Evolutionary conservation across 2,888 invertebrate genomes (phyloP).

Genomic region (Lasioglossum leucozonium): DNA sequence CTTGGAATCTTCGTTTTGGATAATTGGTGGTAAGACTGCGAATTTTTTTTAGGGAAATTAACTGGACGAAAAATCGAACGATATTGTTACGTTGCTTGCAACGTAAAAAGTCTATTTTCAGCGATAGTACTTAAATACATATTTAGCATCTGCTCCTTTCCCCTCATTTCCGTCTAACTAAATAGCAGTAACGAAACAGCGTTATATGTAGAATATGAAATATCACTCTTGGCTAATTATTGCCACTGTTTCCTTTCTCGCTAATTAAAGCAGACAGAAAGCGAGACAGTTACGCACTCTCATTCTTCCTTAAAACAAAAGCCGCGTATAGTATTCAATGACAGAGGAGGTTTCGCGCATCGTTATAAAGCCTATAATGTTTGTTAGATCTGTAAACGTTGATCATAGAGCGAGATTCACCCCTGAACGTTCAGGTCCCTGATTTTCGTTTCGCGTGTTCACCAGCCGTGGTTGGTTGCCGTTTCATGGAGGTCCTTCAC

Average conservation of each 20-base stretch:
- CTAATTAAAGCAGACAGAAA: neutral
- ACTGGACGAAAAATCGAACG: too few species aligned
- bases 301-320: conserved; percentile 16
- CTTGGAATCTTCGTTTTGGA: too few species aligned
- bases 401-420: conserved; percentile 71
- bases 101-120: too few species aligned
- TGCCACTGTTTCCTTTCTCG: neutral
- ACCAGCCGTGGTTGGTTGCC: conserved; percentile 47
- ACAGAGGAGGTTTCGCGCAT: conserved; percentile 60
- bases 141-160: neutral
- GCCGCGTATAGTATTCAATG: neutral
- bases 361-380: conserved; percentile 38
- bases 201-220: neutral
- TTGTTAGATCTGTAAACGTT: conserved; percentile 49
- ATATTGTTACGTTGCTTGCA: too few species aligned
- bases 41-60: too few species aligned
- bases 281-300: neutral
- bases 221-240: neutral
- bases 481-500: conserved; percentile 60
- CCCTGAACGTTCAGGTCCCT: conserved; percentile 61
- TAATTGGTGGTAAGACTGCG: too few species aligned
- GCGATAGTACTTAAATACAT: neutral
- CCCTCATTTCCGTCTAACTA: neutral
- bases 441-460: conserved; percentile 74
- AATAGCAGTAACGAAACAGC: neutral